phyloP scores from a whole-genome alignment of 2,888 invertebrate species.

The Agrenia bidenticulata region DNA sequence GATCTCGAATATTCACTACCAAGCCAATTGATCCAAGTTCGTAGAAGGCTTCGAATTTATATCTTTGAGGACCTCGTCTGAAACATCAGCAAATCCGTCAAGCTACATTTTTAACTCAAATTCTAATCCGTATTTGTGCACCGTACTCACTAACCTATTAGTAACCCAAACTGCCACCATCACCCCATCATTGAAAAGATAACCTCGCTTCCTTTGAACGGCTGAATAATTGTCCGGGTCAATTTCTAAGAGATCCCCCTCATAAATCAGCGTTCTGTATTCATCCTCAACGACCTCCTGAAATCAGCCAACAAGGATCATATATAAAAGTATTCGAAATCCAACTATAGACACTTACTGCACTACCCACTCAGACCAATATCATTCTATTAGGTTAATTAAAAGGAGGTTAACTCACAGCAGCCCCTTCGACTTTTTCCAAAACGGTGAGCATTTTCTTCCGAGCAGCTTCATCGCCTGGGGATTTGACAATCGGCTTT shows the following conservation, averaged over 20 bases:
- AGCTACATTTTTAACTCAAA: conserved; percentile 12
- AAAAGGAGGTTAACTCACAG: conserved; percentile 59
- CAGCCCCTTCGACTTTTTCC: conserved; percentile 85
- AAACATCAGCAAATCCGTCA: background rate
- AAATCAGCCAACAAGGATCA: too few species aligned
- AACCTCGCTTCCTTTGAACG: conserved; percentile 84
- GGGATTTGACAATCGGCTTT: conserved; percentile 55
- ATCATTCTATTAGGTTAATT: background rate
- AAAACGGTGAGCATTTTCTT: conserved; percentile 70
- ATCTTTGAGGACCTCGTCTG: conserved; percentile 73
- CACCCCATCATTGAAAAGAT: conserved; percentile 87
- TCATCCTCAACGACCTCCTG: conserved; percentile 74
- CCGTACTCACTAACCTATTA: conserved; percentile 60
- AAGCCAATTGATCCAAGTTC: conserved; percentile 80
- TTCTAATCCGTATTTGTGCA: too few species aligned
- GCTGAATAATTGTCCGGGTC: conserved; percentile 84
- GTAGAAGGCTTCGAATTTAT: conserved; percentile 79
- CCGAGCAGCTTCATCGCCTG: conserved; percentile 59
- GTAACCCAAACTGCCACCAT: conserved; percentile 83
- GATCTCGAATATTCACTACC: conserved; percentile 88
- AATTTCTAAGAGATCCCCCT: conserved; percentile 87
- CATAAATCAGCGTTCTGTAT: conserved; percentile 77
- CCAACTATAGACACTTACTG: too few species aligned
- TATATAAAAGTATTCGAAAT: conserved; percentile 28
- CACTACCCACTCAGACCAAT: too few species aligned